These are phyloP conservation scores for Schizaphis graminum DNA, from an alignment of 2,888 invertebrate genomes.

Conservation along the genomic window DNA sequence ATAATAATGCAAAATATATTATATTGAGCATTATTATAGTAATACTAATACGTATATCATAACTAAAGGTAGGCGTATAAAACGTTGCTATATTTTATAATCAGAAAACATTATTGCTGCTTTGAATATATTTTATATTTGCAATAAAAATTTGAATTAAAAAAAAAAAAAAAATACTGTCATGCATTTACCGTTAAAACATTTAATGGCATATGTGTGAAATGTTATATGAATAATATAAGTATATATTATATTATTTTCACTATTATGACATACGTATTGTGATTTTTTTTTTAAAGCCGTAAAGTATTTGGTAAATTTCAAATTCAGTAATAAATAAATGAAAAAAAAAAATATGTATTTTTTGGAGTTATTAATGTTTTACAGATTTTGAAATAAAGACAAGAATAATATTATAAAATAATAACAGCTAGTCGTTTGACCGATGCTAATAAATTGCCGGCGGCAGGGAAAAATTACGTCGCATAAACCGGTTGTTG, in stretches of 20 bases:
- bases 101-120: neutral
- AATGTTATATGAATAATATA: neutral
- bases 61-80: neutral
- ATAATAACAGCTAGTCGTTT: constrained; percentile 17
- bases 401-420: constrained; percentile 34
- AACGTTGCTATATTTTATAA: neutral
- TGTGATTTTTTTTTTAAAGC: neutral
- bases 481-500: constrained; percentile 17
- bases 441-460: constrained; percentile 25
- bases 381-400: neutral
- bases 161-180: neutral
- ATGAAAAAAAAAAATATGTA: neutral
- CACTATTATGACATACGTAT: neutral
- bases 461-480: neutral
- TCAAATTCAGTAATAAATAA: neutral
- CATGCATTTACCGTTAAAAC: neutral
- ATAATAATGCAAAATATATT: neutral
- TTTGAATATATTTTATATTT: neutral
- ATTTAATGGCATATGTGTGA: neutral
- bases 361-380: neutral
- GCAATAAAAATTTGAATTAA: neutral
- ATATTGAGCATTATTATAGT: neutral
- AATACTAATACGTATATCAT: neutral
- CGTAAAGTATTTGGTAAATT: neutral
- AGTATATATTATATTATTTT: neutral